phyloP scores from a whole-genome alignment of 2,797 vertebrate genomes.

The Neostethus bicornis region DNA sequence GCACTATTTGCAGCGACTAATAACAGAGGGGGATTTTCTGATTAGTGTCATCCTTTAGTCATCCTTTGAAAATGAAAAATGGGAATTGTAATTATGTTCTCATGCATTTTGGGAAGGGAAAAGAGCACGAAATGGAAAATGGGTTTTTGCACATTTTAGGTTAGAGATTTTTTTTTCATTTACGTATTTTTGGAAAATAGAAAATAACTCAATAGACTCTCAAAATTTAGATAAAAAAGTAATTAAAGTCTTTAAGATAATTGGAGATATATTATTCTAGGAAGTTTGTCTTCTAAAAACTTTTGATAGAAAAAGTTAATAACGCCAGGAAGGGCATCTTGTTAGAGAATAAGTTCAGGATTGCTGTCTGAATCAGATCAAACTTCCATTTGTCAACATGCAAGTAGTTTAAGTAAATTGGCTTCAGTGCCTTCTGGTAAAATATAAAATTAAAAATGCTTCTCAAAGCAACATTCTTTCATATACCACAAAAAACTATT shows the following conservation, averaged over 20 bases:
- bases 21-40: conserved; percentile 15
- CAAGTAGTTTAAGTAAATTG: too few relatives aligned
- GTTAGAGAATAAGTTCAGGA: not conserved
- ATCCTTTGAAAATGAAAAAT: not conserved
- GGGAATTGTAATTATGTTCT: conserved; percentile 17
- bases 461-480: too few relatives aligned
- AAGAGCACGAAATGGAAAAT: conserved; percentile 18
- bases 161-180: conserved; percentile 36
- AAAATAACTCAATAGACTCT: conserved; percentile 35
- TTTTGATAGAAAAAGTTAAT: conserved; percentile 4
- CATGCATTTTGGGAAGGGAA: conserved; percentile 19
- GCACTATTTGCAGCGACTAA: not conserved
- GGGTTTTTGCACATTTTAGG: conserved; percentile 19
- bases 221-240: conserved; percentile 4
- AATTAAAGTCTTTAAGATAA: not conserved
- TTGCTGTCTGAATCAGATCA: not conserved
- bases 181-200: conserved; percentile 31
- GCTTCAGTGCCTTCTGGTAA: too few relatives aligned
- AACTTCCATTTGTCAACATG: too few relatives aligned
- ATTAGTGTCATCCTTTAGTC: conserved; percentile 16
- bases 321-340: conserved; percentile 1
- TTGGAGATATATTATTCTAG: not conserved
- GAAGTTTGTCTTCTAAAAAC: not conserved
- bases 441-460: too few relatives aligned
- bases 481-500: too few relatives aligned